phyloP scores from a whole-genome alignment of 2,797 vertebrate species.

The Sorex maritimensis region DNA sequence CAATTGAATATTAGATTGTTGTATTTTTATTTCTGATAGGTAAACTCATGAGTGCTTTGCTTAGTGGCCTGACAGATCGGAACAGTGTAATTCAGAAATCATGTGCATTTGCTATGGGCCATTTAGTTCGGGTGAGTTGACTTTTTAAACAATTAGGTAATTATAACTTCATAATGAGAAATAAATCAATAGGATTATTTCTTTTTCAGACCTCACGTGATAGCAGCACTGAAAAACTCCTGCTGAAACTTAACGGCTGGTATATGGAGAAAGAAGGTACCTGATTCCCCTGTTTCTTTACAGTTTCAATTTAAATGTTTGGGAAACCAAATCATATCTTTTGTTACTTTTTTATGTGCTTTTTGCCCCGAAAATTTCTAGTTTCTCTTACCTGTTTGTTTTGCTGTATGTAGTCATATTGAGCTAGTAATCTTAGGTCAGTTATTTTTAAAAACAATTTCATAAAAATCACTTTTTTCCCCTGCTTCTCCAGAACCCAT shows the following conservation, averaged over 20 bases:
- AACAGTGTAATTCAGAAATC: constrained; percentile 97
- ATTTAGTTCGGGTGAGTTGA: constrained; percentile 96
- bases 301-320: background rate
- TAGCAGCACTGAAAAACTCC: constrained; percentile 96
- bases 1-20: constrained; percentile 33
- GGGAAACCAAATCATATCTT: background rate
- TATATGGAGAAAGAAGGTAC: constrained; percentile 99
- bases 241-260: constrained; percentile 96
- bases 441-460: background rate
- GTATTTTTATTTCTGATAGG: constrained; percentile 89
- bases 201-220: constrained; percentile 95
- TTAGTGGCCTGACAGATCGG: constrained; percentile 96
- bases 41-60: constrained; percentile 98
- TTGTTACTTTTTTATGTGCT: constrained; percentile 1
- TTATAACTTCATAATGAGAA: background rate
- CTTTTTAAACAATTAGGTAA: constrained; percentile 67
- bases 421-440: background rate
- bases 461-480: constrained; percentile 49
- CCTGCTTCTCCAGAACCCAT: constrained; percentile 92
- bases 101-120: constrained; percentile 97
- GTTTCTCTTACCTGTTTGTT: constrained; percentile 43
- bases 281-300: background rate
- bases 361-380: constrained; percentile 9
- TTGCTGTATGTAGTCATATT: background rate
- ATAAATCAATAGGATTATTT: constrained; percentile 74